Percentiles rank a stretch among this genome's conserved stretches.
phyloP scores from a whole-genome alignment of 2,113 vertebrate genomes.

The Thamnophis sirtalis region DNA sequence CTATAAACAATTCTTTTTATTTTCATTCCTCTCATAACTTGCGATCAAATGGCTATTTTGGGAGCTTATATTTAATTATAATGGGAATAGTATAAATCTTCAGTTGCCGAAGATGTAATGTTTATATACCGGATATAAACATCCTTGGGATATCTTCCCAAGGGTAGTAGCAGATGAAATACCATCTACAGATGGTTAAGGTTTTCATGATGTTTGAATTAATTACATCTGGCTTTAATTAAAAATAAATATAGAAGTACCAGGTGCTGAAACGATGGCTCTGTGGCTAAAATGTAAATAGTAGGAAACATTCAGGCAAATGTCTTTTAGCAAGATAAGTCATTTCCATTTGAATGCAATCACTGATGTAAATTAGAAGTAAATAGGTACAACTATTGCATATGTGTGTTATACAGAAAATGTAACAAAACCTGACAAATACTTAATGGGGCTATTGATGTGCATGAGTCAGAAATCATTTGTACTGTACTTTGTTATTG shows the following conservation, averaged over 20 bases:
- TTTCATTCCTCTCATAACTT: background rate
- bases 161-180: conserved; percentile 1
- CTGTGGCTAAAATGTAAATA: background rate
- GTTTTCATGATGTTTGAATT: background rate
- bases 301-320: background rate
- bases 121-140: background rate
- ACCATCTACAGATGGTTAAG: background rate
- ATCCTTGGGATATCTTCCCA: background rate
- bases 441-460: background rate
- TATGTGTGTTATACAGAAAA: background rate
- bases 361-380: conserved; percentile 11
- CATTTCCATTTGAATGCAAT: background rate
- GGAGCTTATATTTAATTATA: background rate
- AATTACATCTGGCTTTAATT: conserved; percentile 31
- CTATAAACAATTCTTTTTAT: background rate
- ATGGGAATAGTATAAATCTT: background rate
- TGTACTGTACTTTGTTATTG: background rate
- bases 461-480: background rate
- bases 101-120: background rate
- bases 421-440: background rate
- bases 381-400: background rate
- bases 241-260: background rate
- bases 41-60: background rate
- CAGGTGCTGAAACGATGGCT: conserved; percentile 26
- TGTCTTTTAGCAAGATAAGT: background rate